Percentiles rank a stretch among this genome's conserved stretches.
These are phyloP conservation scores for Vireo altiloquus DNA, from an alignment of 2,113 vertebrate genomes.

Conservation along the genomic window DNA sequence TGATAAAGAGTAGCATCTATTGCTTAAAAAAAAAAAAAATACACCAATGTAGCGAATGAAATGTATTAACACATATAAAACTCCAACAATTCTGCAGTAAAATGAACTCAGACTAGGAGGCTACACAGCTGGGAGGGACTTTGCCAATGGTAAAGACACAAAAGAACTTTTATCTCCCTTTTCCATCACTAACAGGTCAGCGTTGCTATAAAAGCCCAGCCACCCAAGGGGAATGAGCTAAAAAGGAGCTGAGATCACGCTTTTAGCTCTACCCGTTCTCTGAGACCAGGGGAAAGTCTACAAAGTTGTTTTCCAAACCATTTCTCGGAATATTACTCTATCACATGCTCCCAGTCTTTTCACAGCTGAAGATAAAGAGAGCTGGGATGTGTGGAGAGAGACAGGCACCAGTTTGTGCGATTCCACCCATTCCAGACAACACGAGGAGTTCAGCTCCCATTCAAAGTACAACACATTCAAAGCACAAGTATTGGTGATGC, in stretches of 20 bases:
- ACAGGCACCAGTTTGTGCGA: too few species aligned
- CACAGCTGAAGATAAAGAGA: not conserved
- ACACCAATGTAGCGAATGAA: not conserved
- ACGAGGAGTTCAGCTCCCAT: not conserved
- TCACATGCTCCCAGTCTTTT: not conserved
- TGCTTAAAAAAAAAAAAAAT: not conserved
- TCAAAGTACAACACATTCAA: not conserved
- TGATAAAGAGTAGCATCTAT: not conserved
- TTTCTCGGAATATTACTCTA: not conserved
- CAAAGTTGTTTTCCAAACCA: not conserved
- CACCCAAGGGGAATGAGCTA: not conserved
- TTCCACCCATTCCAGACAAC: not conserved
- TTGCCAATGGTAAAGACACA: not conserved
- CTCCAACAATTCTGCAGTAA: not conserved
- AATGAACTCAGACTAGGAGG: not conserved
- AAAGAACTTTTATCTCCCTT: not conserved
- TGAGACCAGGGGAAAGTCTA: not conserved
- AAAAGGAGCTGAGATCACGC: not conserved
- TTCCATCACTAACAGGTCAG: not conserved
- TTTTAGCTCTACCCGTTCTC: not conserved
- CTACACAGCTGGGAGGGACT: not conserved
- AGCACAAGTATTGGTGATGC: too few species aligned
- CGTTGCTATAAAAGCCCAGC: not conserved
- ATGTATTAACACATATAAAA: not conserved
- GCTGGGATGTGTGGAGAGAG: accelerated